Evolutionary conservation across 2,113 vertebrate species (phyloP).

Genomic region (Himantopus leucocephalus): DNA sequence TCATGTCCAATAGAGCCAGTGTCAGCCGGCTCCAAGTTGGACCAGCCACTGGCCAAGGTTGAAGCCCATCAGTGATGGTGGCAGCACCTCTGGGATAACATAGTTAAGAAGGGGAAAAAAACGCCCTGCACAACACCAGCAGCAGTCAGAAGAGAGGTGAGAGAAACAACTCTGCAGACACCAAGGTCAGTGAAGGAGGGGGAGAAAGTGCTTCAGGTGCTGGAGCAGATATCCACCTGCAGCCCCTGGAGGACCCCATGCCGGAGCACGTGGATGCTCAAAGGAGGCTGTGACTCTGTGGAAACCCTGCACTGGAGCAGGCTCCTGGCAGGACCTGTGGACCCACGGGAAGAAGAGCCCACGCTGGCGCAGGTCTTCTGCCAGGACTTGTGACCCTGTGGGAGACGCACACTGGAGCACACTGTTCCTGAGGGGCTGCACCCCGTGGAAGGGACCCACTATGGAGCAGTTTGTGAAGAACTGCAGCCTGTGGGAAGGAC

Average conservation of each 20-base stretch:
- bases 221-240: neutral
- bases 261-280: neutral
- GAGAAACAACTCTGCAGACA: neutral
- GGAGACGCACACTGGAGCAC: neutral
- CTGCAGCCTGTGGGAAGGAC: neutral
- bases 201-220: neutral
- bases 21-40: neutral
- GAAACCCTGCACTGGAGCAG: neutral
- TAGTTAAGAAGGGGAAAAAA: neutral
- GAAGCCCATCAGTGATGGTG: rapidly evolving
- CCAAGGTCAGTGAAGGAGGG: neutral
- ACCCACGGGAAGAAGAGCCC: neutral
- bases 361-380: neutral
- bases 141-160: neutral
- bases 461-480: neutral
- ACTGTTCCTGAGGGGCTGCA: neutral
- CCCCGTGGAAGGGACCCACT: neutral
- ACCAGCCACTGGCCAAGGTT: rapidly evolving
- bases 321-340: neutral
- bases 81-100: neutral
- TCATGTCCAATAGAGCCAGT: neutral
- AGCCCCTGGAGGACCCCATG: neutral
- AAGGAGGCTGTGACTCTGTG: neutral
- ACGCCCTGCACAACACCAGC: neutral
- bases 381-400: neutral